Base-by-base conservation (phyloP, 2,797 vertebrate genomes). In the Thalassophryne amazonica region DNA sequence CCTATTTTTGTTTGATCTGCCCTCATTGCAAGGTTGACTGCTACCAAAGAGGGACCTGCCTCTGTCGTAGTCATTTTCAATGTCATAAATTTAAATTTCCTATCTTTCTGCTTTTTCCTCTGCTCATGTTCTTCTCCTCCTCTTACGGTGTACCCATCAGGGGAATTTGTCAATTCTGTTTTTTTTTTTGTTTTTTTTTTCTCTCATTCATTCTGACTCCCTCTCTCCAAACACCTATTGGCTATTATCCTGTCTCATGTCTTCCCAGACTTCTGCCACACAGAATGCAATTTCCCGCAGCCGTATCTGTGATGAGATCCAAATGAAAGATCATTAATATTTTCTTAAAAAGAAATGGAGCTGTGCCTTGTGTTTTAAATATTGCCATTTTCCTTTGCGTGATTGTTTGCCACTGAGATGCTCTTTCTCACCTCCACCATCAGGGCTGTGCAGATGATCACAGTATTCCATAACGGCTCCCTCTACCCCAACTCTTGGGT, bases 171-270 rank as follows among this genome's bases (percentile, higher is more conserved):
- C 93, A 93, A 92, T 89, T 84, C 76, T 57, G 67, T 79, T 78
- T 83, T 81, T 80, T 80, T 85, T 77, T 80, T 75, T 80, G 85
- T 77, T 80, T 75, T 81, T 77, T 76, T 77, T 74, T 51, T 38
- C 36, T 71, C 64, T 70, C 73, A 43, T 85, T 80, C 81, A 69
- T 75, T 88, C 67, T 59, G 69, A 74, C 73, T 74, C 77, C 71
- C 69, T 69, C 69, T 80, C 79, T 86, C 76, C 62, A 85, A 86
- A 88, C 84, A 90, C 88, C 87, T 88, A 91, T 93, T 88, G 86
- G 92, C 95, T 93, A 97, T 97, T 96, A 97, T 93, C 93, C 94
- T 90, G 88, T 86, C 90, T 91, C 87, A 87, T 51, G 81, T 87
- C 88, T 87, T 87, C 76, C 90, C 89, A 87, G 86, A 90, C 91